Evolutionary conservation across 2,888 invertebrate species (phyloP), one percentile per base, ranked within the genome.

Genomic region (Chaetogeoica ovagalla): DNA sequence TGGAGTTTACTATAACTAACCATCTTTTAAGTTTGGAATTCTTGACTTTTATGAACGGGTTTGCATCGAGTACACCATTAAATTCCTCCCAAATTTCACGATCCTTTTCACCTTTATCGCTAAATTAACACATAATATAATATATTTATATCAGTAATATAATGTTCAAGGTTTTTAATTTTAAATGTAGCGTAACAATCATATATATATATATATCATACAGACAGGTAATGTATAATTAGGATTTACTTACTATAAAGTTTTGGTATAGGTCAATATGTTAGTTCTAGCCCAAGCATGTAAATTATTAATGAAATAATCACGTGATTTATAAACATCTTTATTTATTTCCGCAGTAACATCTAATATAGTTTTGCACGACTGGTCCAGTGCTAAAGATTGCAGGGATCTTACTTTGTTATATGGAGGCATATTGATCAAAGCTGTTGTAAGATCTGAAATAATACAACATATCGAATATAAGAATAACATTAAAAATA

Each of bases 211-310:
- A 60, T 23, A 23, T 23, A 4, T 9, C 5, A 23, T 21, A 13
- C 2, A 23, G 23, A 4, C 13, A 60, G 2, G 13, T 60, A 23
- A 37, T 21, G 17, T 6, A 66, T 66, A 65, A 57, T 57, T 23
- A 23, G 23, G 9, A 71, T 43, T 43, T 19, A 71, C 70, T 79
- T 63, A 79, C 79, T 71, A 43, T 30, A 52, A 21, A 57, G 23
- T 19, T 63, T 79, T 79, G 0, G 71, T 79, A 43, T 30, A 63
- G 5, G 55, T 15, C 62, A 79, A 30, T 17, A 79, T 79, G 6
- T 65, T 65, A 17, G 79, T 79, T 63, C 79, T 79, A 30, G 79
- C 79, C 79, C 79, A 79, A 57, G 79, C 79, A 23, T 79, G 79
- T n/a, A 63, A 52, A 71, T 74, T 74, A 17, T 59, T 60, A 74